Percentiles rank a stretch among this genome's conserved stretches.
Evolutionary conservation across 1,140 invertebrate genomes (phyloP).

Genomic region (fruit fly (Drosophila melanogaster)): Release_6_plus_ISO1_MT NT_033779.5:13309001-13309500

Average conservation of each 20-base stretch:
- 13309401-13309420: slow-evolving; percentile 75
- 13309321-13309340: slow-evolving; percentile 62
- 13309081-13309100: slow-evolving; percentile 72
- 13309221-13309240: slow-evolving; percentile 26
- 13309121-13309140: slow-evolving; percentile 72
- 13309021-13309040: slow-evolving; percentile 63
- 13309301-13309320: slow-evolving; percentile 68
- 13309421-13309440: slow-evolving; percentile 70
- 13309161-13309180: slow-evolving; percentile 69
- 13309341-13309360: slow-evolving; percentile 56
- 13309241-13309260: slow-evolving; percentile 44
- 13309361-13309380: slow-evolving; percentile 65
- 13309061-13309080: slow-evolving; percentile 75
- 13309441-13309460: slow-evolving; percentile 70
- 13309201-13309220: slow-evolving; percentile 33
- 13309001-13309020: slow-evolving; percentile 74
- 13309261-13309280: slow-evolving; percentile 45
- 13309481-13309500: slow-evolving; percentile 57
- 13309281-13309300: slow-evolving; percentile 67
- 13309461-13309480: slow-evolving; percentile 56
- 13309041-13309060: slow-evolving; percentile 70
- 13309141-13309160: slow-evolving; percentile 78
- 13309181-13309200: slow-evolving; percentile 52
- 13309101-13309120: slow-evolving; percentile 79
- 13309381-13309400: slow-evolving; percentile 64